phyloP scores from a whole-genome alignment of 2,888 invertebrate species.

The Odiellus spinosus region DNA sequence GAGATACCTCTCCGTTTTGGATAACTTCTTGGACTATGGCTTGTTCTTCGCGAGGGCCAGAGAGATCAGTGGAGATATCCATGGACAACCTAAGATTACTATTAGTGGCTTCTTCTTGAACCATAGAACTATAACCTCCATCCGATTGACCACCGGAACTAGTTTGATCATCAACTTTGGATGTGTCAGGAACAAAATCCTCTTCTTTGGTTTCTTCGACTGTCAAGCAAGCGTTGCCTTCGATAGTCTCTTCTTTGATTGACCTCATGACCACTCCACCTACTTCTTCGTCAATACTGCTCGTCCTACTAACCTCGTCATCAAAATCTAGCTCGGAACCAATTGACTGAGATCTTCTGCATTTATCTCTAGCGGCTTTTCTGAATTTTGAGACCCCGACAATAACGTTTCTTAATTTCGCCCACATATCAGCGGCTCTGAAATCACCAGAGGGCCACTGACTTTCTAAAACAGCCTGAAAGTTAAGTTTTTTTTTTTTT shows the following conservation, averaged over 20 bases:
- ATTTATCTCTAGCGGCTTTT: constrained; percentile 41
- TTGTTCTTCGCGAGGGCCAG: constrained; percentile 1
- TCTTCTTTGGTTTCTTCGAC: too few species aligned
- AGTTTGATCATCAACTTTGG: constrained; percentile 20
- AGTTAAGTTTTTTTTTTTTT: not conserved
- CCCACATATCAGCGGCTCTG: constrained; percentile 77
- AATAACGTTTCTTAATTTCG: constrained; percentile 79
- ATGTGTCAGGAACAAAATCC: constrained; percentile 10
- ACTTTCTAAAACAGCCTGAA: constrained; percentile 64
- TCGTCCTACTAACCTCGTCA: constrained; percentile 22
- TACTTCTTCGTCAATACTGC: constrained; percentile 27
- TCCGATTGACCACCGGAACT: constrained; percentile 33
- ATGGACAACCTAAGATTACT: not conserved
- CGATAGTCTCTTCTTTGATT: constrained; percentile 27
- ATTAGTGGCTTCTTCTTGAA: constrained; percentile 30
- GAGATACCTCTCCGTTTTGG: not conserved
- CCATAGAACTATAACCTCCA: constrained; percentile 36
- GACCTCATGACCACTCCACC: constrained; percentile 23
- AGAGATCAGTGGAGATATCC: too few species aligned
- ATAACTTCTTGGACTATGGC: constrained; percentile 1
- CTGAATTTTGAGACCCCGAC: constrained; percentile 77
- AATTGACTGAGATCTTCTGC: constrained; percentile 25
- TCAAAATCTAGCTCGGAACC: constrained; percentile 23
- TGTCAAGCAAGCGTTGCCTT: constrained; percentile 11
- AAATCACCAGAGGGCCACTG: constrained; percentile 71